Conservation (phyloP, 1,140 invertebrate species). For the Odontomachus brunneus region DNA sequence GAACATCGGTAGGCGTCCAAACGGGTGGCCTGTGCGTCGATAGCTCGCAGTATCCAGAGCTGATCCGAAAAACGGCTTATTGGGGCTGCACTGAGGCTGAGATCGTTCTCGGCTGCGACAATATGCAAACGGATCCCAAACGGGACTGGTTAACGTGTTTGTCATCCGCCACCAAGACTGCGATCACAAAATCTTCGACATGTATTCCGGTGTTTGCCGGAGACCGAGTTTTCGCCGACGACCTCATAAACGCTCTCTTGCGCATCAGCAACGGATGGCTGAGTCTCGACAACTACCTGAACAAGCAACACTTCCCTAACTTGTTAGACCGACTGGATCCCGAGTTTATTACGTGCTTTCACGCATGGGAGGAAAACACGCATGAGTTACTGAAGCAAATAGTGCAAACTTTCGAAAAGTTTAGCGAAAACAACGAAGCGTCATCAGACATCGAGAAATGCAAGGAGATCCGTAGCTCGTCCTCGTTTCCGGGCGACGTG, state of each 20-base stretch:
- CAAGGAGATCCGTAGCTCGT: slow-evolving; percentile 46
- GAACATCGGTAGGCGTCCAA: slow-evolving; percentile 72
- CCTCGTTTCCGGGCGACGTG: slow-evolving; percentile 81
- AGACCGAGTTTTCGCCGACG: slow-evolving; percentile 75
- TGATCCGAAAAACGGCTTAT: slow-evolving; percentile 75
- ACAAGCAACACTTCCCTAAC: slow-evolving; percentile 79
- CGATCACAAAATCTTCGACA: slow-evolving; percentile 79
- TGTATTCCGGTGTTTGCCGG: slow-evolving; percentile 79
- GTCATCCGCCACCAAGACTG: slow-evolving; percentile 78
- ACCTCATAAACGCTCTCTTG: slow-evolving; percentile 79
- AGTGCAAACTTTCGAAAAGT: slow-evolving; percentile 74
- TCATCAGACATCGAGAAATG: slow-evolving; percentile 30
- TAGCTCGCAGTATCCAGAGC: slow-evolving; percentile 70
- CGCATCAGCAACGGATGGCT: slow-evolving; percentile 83
- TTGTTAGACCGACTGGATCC: slow-evolving; percentile 75
- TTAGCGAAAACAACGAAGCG: slow-evolving; percentile 66
- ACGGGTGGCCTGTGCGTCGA: slow-evolving; percentile 57
- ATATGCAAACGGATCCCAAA: slow-evolving; percentile 53
- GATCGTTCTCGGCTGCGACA: slow-evolving; percentile 69
- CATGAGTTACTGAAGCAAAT: slow-evolving; percentile 77
- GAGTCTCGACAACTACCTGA: slow-evolving; percentile 81
- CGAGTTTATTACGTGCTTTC: slow-evolving; percentile 75
- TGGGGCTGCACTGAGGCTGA: slow-evolving; percentile 81
- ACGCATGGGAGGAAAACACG: slow-evolving; percentile 79
- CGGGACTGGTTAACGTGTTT: slow-evolving; percentile 75